These are phyloP conservation scores for Urocitellus parryii DNA, from an alignment of 2,113 vertebrate genomes.

Conservation along the genomic window DNA sequence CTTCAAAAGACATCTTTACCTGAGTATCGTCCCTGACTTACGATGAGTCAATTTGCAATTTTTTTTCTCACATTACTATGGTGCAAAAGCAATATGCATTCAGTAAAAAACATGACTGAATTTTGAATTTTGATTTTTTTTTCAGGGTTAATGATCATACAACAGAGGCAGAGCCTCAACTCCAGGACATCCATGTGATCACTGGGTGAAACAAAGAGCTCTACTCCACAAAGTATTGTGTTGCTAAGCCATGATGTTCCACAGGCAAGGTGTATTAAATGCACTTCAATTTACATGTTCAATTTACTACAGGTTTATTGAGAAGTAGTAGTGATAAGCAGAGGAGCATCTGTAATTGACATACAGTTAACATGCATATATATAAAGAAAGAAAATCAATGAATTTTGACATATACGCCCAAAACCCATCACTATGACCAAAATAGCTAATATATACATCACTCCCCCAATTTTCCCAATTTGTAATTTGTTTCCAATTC, in stretches of 20 bases:
- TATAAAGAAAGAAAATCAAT: neutral
- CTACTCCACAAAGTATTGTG: neutral
- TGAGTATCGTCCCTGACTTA: neutral
- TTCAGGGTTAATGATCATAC: too few species aligned
- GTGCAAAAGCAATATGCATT: neutral
- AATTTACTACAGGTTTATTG: neutral
- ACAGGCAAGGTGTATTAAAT: neutral
- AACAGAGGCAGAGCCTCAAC: neutral
- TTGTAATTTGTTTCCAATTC: neutral
- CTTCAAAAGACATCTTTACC: neutral
- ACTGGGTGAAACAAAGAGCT: neutral
- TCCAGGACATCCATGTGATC: neutral
- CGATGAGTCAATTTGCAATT: neutral
- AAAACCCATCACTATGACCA: neutral
- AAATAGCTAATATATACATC: neutral
- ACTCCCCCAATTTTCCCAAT: neutral
- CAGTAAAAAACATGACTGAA: neutral
- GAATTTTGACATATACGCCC: neutral
- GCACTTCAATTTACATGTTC: neutral
- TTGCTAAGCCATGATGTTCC: neutral
- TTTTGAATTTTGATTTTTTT: neutral
- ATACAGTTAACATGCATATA: neutral
- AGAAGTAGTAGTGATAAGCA: neutral
- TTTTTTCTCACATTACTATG: neutral
- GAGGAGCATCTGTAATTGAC: neutral